Conservation (phyloP, 2,797 vertebrate species). For the Takifugu rubripes region DNA sequence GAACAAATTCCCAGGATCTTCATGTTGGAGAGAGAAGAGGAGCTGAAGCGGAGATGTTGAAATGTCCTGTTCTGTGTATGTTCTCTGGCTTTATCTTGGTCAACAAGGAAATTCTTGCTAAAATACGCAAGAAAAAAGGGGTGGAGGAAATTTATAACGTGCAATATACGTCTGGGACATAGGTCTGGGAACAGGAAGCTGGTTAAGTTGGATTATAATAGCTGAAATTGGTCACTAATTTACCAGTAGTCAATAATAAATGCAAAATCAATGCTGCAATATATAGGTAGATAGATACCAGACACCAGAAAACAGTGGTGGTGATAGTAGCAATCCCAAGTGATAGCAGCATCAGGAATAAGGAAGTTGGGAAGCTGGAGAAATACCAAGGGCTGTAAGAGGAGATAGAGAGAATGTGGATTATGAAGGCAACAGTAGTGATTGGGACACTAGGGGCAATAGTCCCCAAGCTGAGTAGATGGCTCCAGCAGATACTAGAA, state of each 20-base stretch:
- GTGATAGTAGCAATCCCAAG: no score
- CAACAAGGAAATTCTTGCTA: not conserved
- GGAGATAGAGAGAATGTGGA: conserved; percentile 51
- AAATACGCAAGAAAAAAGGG: not conserved
- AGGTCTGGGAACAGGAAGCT: conserved; percentile 24
- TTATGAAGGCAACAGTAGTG: conserved; percentile 35
- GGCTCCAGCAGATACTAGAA: no score
- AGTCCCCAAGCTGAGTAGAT: not conserved
- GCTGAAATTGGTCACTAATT: not conserved
- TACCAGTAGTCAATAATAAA: no score
- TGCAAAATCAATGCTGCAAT: no score
- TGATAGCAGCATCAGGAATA: no score
- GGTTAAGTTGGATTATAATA: not conserved
- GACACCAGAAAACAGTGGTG: no score
- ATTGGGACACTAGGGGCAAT: conserved; percentile 52
- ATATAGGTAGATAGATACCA: no score
- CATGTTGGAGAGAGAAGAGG: conserved; percentile 30
- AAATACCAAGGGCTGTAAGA: no score
- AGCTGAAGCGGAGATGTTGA: conserved; percentile 4
- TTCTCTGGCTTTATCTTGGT: not conserved
- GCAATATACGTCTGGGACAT: not conserved
- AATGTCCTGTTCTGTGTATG: not conserved
- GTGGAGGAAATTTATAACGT: conserved; percentile 15
- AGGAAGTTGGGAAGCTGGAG: no score
- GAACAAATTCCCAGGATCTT: conserved; percentile 23